Evolutionary conservation across 2,797 vertebrate species (phyloP).

Genomic region (Avahi laniger): DNA sequence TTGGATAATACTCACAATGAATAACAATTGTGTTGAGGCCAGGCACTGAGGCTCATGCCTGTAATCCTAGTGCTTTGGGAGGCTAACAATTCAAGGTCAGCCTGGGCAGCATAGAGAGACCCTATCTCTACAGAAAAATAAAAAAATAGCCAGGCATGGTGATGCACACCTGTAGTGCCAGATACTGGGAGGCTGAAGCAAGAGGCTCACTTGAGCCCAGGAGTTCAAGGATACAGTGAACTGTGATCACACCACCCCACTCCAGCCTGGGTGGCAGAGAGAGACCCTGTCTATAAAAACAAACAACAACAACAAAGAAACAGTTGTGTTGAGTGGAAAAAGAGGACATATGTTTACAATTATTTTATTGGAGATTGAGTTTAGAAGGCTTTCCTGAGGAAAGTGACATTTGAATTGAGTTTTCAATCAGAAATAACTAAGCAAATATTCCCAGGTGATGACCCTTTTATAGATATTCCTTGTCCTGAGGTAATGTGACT

Average conservation of each 20-base stretch:
- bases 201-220: neutral
- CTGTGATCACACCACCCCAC: neutral
- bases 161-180: neutral
- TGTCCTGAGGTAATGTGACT: neutral
- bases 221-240: neutral
- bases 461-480: neutral
- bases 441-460: neutral
- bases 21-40: neutral
- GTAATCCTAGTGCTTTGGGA: neutral
- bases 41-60: neutral
- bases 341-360: neutral
- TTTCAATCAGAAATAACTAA: conserved; percentile 20
- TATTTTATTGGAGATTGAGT: neutral
- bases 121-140: neutral
- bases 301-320: neutral
- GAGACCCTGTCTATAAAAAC: neutral
- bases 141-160: neutral
- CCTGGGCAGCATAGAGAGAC: neutral
- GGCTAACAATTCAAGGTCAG: neutral
- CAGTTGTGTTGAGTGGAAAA: neutral
- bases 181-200: neutral
- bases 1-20: neutral
- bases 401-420: neutral
- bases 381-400: neutral
- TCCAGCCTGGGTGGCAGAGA: neutral